Conservation (phyloP, 2,113 vertebrate genomes). For the Leptobrachium leishanense region DNA sequence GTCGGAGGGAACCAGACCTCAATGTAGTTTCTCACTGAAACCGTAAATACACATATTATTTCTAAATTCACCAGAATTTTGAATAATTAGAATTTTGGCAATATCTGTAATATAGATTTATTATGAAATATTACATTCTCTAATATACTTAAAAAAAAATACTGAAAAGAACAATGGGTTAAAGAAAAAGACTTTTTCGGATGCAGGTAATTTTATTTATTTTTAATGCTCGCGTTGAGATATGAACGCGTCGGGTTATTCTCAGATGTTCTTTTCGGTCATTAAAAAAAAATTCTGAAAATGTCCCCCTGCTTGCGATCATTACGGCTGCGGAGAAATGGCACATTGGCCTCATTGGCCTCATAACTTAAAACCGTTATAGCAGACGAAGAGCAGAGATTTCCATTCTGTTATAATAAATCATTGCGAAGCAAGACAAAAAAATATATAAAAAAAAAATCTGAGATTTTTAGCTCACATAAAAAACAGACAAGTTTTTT, state of each 20-base stretch:
- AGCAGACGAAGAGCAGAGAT: slow-evolving; percentile 38
- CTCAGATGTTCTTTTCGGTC: slow-evolving; percentile 32
- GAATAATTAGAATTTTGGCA: no score
- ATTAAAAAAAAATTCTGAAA: slow-evolving; percentile 38
- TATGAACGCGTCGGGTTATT: slow-evolving; percentile 17
- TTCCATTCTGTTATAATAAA: slow-evolving; percentile 47
- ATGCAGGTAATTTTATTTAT: slow-evolving; percentile 13
- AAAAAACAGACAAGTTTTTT: slow-evolving; percentile 44
- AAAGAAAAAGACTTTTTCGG: background rate
- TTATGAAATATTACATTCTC: no score
- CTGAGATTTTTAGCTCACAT: slow-evolving; percentile 24
- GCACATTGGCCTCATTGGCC: slow-evolving; percentile 26
- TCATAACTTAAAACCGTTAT: slow-evolving; percentile 34
- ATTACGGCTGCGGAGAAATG: slow-evolving; percentile 41
- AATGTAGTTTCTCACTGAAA: no score
- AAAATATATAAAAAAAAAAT: slow-evolving; percentile 6
- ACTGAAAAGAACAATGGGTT: background rate
- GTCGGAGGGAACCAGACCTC: no score
- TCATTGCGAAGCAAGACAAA: slow-evolving; percentile 8
- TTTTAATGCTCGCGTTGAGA: slow-evolving; percentile 38
- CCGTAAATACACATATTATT: no score
- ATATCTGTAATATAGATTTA: no score
- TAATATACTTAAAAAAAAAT: no score
- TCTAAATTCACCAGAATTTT: no score
- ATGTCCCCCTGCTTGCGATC: slow-evolving; percentile 22